These are phyloP conservation scores for Aspidapion aeneum DNA, from an alignment of 2,888 invertebrate species.

Conservation along the genomic window DNA sequence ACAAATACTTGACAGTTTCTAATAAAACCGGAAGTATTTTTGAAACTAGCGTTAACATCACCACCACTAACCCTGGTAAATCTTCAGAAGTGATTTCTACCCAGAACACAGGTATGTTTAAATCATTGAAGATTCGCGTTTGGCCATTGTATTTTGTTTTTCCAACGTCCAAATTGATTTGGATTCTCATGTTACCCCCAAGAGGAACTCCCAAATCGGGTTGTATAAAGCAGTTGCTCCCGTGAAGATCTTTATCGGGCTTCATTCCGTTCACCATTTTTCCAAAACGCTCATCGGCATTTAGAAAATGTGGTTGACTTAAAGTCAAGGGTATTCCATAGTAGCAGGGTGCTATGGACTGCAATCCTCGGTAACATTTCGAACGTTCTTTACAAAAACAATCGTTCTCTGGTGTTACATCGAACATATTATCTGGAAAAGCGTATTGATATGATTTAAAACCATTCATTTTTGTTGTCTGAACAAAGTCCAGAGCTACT, in stretches of 20 bases:
- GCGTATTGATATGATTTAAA: slow-evolving; percentile 59
- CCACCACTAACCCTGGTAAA: slow-evolving; percentile 31
- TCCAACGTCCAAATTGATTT: slow-evolving; percentile 69
- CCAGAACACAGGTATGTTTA: slow-evolving; percentile 70
- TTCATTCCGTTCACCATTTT: slow-evolving; percentile 58
- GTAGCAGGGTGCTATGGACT: slow-evolving; percentile 52
- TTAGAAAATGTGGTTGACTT: slow-evolving; percentile 59
- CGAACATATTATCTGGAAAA: slow-evolving; percentile 59
- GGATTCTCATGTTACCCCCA: slow-evolving; percentile 59
- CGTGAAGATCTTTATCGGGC: slow-evolving; percentile 58
- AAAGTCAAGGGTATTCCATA: slow-evolving; percentile 68
- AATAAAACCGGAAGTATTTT: slow-evolving; percentile 34
- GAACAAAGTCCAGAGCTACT: slow-evolving; percentile 53
- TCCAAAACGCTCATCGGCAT: slow-evolving; percentile 57
- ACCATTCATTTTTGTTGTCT: slow-evolving; percentile 47
- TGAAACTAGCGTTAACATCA: slow-evolving; percentile 31
- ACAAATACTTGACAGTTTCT: slow-evolving; percentile 34
- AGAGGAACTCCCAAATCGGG: slow-evolving; percentile 69
- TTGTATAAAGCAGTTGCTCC: slow-evolving; percentile 61
- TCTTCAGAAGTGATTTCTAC: slow-evolving; percentile 54
- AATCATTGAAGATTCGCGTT: slow-evolving; percentile 58
- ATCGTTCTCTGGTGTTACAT: slow-evolving; percentile 57
- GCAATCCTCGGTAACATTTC: slow-evolving; percentile 66
- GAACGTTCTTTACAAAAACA: slow-evolving; percentile 65
- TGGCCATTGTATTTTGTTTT: slow-evolving; percentile 58